Base-by-base conservation (phyloP, 2,113 vertebrate genomes). In the Neolamprologus fasciatus region DNA sequence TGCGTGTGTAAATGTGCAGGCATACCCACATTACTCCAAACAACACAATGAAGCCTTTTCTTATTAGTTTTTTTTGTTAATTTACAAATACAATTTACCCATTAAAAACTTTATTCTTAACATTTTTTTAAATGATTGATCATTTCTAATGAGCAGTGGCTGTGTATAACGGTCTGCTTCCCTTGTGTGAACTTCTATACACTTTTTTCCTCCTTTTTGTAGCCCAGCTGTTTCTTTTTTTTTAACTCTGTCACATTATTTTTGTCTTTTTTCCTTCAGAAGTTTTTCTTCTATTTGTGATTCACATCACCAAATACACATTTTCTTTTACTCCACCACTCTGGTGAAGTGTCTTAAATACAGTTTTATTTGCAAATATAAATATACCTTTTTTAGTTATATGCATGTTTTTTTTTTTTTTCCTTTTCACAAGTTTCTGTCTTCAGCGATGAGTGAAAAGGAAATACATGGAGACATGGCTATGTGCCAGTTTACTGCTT, bases 61-160 rank as follows among this genome's bases (percentile, higher is more conserved):
- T 66, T 37, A 35, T 37, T 11, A 13, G 5, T n/a, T 35, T 5
- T 19, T 21, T 63, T 23, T 71, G 19, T 0, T 0, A 14, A 23
- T 71, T 71, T 71, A 71, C 37, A 71, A 71, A 71, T 73, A 73
- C 13, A 73, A 45, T 42, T 71, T 23, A 71, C 8, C n/a, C 13
- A 23, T 73, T 45, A 45, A 73, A 71, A 73, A 45, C 14, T 73
- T 45, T 73, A 45, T 26, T 45, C 14, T 47, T 45, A 73, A 26
- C 68, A 26, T 47, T 28, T 76, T 73, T 76, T 76, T 4, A 2
- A 45, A 28, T 47, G 8, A 76, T 28, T 1, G 23, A 47, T 31
- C 3, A 12, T 19, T 50, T 47, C 14, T 76, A 2, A 76, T 76
- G 23, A 47, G 71, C 16, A 1, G 71, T 28, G 9, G 23, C 9